phyloP scores from a whole-genome alignment of 2,888 invertebrate species.

The Ceramica pisi region DNA sequence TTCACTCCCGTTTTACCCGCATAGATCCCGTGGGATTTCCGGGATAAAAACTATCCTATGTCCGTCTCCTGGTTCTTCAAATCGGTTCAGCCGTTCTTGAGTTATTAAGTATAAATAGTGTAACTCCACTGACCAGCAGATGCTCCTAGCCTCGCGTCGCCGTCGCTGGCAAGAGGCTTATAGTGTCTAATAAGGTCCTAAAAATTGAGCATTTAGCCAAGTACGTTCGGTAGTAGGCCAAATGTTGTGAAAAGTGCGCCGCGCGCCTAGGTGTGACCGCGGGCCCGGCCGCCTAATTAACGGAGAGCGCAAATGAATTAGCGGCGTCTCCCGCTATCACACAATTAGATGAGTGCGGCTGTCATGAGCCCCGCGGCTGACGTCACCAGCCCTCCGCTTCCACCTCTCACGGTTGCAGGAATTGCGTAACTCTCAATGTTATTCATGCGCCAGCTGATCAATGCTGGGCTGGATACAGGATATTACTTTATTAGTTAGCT shows the following conservation, averaged over 20 bases:
- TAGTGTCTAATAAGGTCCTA: neutral
- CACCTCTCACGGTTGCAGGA: neutral
- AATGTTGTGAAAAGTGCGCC: conserved; percentile 4
- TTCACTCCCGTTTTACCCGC: no score
- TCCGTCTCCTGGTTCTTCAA: no score
- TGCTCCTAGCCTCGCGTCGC: neutral
- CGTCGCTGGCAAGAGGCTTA: neutral
- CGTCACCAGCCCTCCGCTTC: conserved; percentile 3
- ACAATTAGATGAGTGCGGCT: conserved; percentile 55
- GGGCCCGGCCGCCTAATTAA: conserved; percentile 49
- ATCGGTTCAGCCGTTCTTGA: no score
- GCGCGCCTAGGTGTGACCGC: conserved; percentile 13
- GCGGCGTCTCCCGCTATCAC: conserved; percentile 40
- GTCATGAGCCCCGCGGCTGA: conserved; percentile 11
- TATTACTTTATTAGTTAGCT: neutral
- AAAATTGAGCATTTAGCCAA: neutral
- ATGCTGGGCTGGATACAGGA: neutral
- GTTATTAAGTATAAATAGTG: no score
- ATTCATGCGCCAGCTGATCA: neutral
- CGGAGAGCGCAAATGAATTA: conserved; percentile 59
- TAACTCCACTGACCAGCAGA: neutral
- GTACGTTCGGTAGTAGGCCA: neutral
- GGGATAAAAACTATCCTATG: no score
- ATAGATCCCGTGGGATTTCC: no score
- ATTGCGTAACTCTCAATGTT: neutral